Base-by-base conservation (phyloP, 2,113 vertebrate genomes). In the Genyomyrus donnyi region DNA sequence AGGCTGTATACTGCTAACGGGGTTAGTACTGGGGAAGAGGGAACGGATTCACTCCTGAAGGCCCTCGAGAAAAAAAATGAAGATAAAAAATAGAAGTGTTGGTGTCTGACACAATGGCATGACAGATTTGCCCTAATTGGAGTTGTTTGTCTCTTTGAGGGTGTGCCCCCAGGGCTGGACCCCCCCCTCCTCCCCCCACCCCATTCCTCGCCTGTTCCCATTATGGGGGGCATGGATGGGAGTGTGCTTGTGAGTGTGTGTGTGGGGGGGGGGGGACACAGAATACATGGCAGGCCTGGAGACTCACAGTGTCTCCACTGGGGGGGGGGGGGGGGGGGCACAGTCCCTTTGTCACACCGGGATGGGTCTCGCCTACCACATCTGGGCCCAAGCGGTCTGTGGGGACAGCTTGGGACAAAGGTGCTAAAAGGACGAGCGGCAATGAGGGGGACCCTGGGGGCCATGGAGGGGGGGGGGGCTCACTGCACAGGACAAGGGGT, bases 391-490 rank as follows among this genome's bases (percentile, higher is more conserved):
- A 93, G 95, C 94, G 96, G 94, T 96, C 97, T 96, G 95, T 93
- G 91, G 96, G 95, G 97, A 98, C 88, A 91, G 92, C 91, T 24
- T 50, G 92, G 95, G 95, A 97, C 96, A 97, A 98, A 98, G 96
- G 97, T 97, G 97, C 97, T 97, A 98, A 99, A 98, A 99, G 97
- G 97, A 94, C 96, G 95, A 89, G 95, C 96, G 95, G 97, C 97
- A 97, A 97, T 96, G 96, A 95, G 95, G 93, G 95, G 93, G 95
- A 96, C 94, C 5, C 5, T 95, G 97, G 97, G 95, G 96, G n/a
- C n/a, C n/a, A 93, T 95, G 94, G 90, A 92, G 24, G 89, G 91
- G 3, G 19, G 93, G 94, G 90, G 91, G 77, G 91, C 93, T 95
- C 95, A 93, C 96, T 95, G 95, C 95, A 95, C 92, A 94, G 96